Base-by-base conservation (phyloP, 2,797 vertebrate genomes). In the Falco berigora region DNA sequence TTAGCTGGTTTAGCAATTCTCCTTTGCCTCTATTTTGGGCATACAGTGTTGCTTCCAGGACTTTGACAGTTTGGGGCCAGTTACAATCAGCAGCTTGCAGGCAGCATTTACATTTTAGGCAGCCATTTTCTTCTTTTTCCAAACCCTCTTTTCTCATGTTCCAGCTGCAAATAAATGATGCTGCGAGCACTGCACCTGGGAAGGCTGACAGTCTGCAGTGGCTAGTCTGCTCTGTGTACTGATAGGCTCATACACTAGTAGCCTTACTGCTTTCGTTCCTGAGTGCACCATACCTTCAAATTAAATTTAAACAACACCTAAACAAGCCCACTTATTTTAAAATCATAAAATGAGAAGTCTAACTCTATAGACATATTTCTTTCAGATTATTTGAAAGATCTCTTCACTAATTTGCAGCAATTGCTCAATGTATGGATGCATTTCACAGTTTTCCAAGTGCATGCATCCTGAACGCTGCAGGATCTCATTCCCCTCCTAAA, bases 381-480 rank as follows among this genome's bases (percentile, higher is more conserved):
- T 75, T 86, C 69, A 77, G 88, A 71, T 73, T 72, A 90, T 73
- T 86, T 90, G 91, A 83, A 88, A 95, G 83, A 88, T 38, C 74
- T 94, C 94, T 92, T 92, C 67, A 53, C 32, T 82, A 81, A 46
- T 42, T 86, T 59, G 83, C 84, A 93, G 80, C 61, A 93, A 88
- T 58, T 79, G 55, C 85, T 93, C 69, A 74, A 19, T 36, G 84
- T 46, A 58, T 47, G 87, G 92, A 88, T 88, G 94, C 90, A 94
- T 92, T 76, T 92, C 75, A 94, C 44, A 42, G 18, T 96, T 96
- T 96, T 95, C 76, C 68, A 92, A 90, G 28, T 34, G 40, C 59
- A 30, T 19, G 30, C 55, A 78, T 90, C 78, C 75, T 69, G 42
- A 92, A 92, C 76, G 30, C 58, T 67, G 80, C 61, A 83, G 71